phyloP scores from a whole-genome alignment of 2,113 vertebrate genomes.

The Loxodonta africana region DNA sequence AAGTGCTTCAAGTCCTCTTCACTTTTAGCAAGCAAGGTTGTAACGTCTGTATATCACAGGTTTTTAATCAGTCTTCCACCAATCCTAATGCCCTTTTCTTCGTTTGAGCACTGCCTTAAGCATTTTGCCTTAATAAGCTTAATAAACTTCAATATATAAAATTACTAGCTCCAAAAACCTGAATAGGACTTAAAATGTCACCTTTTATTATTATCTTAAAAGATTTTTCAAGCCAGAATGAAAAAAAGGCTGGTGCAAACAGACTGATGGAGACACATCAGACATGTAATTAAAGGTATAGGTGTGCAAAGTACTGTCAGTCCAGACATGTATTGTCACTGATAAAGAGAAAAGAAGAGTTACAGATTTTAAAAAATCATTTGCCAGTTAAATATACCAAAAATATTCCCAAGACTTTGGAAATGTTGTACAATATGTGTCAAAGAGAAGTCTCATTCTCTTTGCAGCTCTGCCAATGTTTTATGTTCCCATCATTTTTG shows the following conservation, averaged over 20 bases:
- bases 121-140: conserved; percentile 6
- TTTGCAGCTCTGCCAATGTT: conserved; percentile 4
- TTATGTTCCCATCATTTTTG: conserved; percentile 38
- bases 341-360: neutral
- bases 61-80: too few species aligned
- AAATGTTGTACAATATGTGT: conserved; percentile 54
- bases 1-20: too few species aligned
- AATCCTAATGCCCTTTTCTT: too few species aligned
- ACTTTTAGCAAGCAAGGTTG: too few species aligned
- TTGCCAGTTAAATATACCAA: conserved; percentile 56
- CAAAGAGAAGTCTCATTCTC: conserved; percentile 46
- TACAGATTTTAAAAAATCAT: neutral
- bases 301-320: neutral
- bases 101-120: too few species aligned
- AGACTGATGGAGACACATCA: neutral
- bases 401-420: conserved; percentile 55
- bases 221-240: conserved; percentile 11
- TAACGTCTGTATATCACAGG: too few species aligned
- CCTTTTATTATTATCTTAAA: conserved; percentile 6
- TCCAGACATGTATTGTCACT: neutral
- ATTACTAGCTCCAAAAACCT: neutral
- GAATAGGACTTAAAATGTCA: conserved; percentile 32
- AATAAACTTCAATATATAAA: conserved; percentile 17
- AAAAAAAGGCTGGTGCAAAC: neutral
- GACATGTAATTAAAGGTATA: conserved; percentile 51